Base-by-base conservation (phyloP, 2,113 vertebrate genomes). In the Bolborhynchus lineola region DNA sequence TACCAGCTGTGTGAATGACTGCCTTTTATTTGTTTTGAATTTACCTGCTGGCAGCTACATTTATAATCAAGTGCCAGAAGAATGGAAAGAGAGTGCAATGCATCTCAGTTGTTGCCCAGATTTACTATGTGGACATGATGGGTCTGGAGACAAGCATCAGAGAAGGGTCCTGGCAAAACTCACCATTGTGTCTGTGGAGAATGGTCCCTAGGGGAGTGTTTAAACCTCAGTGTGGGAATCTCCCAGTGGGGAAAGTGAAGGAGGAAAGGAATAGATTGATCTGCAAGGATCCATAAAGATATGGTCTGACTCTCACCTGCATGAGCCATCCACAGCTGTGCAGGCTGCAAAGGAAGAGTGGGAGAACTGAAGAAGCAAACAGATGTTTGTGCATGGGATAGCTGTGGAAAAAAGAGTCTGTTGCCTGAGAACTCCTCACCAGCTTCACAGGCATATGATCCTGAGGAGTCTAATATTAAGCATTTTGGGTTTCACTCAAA, bases 21-120 rank as follows among this genome's bases (percentile, higher is more conserved):
- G 62, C 44, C 39, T 92, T 84, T 81, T 75, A 57, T 47, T 84
- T 10, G 13, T 75, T 92, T 91, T 82, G 88, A 92, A 93, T 86
- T 88, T 95, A 96, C 91, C 95, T 97, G 69, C 86, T 96, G 83
- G 86, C 86, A 93, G 69, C 77, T 87, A 82, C 26, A 20, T 84
- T 78, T 89, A 60, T 71, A 76, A 83, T 71, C 60, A 67, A 60
- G 62, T 0, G 8, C 39, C 60, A 87, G 57, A 91, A 89, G 14
- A 82, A 86, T 65, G 89, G 83, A 91, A 96, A 95, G 69, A 24
- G 41, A 55, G 35, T 3, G 9, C 60, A 86, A 95, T 60, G 37
- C 46, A 24, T 59, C 46, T 67, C 33, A 37, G 29, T 83, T 89
- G 35, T 68, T 89, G 71, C 29, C 20, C 25, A 2, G 35, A 64